A percentile compares a stretch with the other conserved stretches of the same genome.
Evolutionary conservation across 2,797 vertebrate species (phyloP).

Genomic region (Harpagifer antarcticus): DNA sequence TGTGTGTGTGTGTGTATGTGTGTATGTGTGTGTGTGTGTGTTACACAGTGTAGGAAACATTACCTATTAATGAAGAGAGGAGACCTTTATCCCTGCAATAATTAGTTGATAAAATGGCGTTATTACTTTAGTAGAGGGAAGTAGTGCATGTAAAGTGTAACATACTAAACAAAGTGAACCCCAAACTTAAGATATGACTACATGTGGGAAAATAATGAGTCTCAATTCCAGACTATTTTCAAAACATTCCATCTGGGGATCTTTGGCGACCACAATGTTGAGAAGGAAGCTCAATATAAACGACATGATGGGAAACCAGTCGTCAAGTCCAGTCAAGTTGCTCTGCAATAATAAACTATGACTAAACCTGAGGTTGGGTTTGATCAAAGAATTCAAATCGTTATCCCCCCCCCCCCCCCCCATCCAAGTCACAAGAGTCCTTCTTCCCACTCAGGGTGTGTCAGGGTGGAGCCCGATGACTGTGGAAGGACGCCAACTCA

Average conservation of each 20-base stretch:
- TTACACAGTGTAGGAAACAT: not conserved
- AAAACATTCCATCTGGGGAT: not conserved
- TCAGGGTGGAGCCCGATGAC: slow-evolving; percentile 45
- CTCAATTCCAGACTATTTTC: not conserved
- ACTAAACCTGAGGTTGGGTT: not conserved
- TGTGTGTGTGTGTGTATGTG: not conserved
- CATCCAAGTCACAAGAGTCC: not conserved
- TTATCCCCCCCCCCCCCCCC: not conserved
- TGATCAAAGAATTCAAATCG: not conserved
- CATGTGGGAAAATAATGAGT: not conserved
- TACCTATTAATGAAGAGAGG: not conserved
- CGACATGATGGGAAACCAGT: not conserved
- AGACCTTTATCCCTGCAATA: not conserved
- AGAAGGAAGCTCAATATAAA: not conserved
- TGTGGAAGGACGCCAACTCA: slow-evolving; percentile 45
- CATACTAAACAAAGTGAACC: not conserved
- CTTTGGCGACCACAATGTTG: too few relatives aligned
- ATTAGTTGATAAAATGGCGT: not conserved
- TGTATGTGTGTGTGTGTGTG: not conserved
- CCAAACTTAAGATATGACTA: not conserved
- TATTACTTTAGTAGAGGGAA: not conserved
- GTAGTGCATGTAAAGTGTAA: not conserved
- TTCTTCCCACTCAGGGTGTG: slow-evolving; percentile 55
- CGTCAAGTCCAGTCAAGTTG: not conserved
- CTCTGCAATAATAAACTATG: slow-evolving; percentile 2